These are phyloP conservation scores for Ceraclea dissimilis DNA, from an alignment of 2,888 invertebrate genomes.

Conservation along the genomic window DNA sequence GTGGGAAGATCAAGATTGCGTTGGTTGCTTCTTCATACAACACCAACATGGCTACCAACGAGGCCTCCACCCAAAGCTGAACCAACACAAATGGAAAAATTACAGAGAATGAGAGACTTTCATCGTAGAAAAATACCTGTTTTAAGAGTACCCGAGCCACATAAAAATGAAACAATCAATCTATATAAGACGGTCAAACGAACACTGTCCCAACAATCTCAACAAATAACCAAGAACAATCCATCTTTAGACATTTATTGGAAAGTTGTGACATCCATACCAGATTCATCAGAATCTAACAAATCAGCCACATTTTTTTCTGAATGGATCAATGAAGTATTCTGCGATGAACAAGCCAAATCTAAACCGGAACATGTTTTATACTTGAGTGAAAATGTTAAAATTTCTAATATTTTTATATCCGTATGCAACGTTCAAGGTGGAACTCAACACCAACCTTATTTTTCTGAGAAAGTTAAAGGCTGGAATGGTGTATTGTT, in stretches of 20 bases:
- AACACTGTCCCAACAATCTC: conserved; percentile 42
- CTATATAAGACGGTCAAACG: conserved; percentile 44
- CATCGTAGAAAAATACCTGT: conserved; percentile 15
- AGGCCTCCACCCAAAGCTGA: conserved; percentile 2
- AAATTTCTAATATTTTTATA: conserved; percentile 45
- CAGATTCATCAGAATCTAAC: conserved; percentile 42
- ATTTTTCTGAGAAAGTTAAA: conserved; percentile 32
- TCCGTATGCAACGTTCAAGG: conserved; percentile 33
- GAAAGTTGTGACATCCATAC: conserved; percentile 56
- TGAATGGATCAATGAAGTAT: conserved; percentile 42
- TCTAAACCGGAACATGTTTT: conserved; percentile 36
- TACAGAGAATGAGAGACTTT: conserved; percentile 23
- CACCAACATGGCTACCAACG: conserved; percentile 41
- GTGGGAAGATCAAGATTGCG: conserved; percentile 36
- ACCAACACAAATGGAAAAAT: conserved; percentile 9
- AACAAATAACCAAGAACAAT: conserved; percentile 41
- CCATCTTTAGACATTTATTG: conserved; percentile 42
- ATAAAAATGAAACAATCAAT: conserved; percentile 36
- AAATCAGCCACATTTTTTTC: conserved; percentile 41
- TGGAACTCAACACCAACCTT: neutral
- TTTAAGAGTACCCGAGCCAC: conserved; percentile 29
- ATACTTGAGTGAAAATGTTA: conserved; percentile 39
- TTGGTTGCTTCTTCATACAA: conserved; percentile 37
- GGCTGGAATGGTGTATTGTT: conserved; percentile 41
- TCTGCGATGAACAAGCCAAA: conserved; percentile 37